A percentile compares a stretch with the other conserved stretches of the same genome.
Conservation (phyloP, 1,140 invertebrate genomes). For the Trichonephila inaurata region DNA sequence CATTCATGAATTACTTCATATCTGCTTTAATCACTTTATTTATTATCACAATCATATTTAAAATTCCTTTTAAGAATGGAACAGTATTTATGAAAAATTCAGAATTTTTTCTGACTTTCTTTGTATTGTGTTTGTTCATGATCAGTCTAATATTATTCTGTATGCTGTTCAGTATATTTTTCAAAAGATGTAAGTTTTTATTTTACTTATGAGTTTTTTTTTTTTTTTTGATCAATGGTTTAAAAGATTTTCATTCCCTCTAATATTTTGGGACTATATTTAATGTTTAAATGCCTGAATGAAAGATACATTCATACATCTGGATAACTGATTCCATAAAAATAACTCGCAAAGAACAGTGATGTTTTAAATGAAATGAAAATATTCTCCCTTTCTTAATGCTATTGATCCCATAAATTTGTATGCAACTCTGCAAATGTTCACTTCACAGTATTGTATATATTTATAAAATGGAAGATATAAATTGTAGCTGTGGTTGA, state of each 20-base stretch:
- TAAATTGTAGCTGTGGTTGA: no score
- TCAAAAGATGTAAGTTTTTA: constrained; percentile 73
- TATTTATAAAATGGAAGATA: no score
- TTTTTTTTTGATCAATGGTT: background rate
- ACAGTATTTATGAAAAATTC: constrained; percentile 82
- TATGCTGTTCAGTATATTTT: constrained; percentile 77
- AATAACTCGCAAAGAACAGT: background rate
- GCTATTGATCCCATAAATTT: no score
- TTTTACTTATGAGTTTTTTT: background rate
- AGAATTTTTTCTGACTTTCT: constrained; percentile 82
- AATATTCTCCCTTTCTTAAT: no score
- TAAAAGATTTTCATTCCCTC: background rate
- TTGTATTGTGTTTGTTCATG: constrained; percentile 65
- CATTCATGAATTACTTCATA: constrained; percentile 84
- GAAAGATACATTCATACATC: background rate
- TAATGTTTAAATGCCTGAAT: background rate
- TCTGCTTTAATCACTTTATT: constrained; percentile 82
- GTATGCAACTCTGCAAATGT: no score
- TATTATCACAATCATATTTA: constrained; percentile 82
- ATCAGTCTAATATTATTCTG: constrained; percentile 77
- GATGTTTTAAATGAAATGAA: background rate
- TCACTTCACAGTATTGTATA: no score
- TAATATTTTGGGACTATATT: background rate
- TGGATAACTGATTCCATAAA: background rate
- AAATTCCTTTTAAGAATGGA: constrained; percentile 80